phyloP scores from a whole-genome alignment of 2,797 vertebrate genomes.

The Spondyliosoma cantharus region DNA sequence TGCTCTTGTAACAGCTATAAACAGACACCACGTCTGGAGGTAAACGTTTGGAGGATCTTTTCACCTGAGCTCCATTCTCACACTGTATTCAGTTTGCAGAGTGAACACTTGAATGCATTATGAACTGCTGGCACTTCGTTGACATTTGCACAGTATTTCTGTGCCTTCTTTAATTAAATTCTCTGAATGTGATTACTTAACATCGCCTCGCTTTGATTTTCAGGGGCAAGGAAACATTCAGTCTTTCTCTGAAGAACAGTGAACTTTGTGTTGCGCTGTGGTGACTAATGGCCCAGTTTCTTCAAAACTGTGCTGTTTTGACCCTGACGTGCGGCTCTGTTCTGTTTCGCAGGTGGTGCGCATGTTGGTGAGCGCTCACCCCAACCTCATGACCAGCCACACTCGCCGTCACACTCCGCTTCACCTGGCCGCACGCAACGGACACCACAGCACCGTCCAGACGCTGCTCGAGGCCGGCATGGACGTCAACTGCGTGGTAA shows the following conservation, averaged over 20 bases:
- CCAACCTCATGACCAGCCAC: slow-evolving; percentile 93
- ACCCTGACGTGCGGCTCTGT: slow-evolving; percentile 1
- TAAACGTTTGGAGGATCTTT: background rate
- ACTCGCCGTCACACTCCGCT: slow-evolving; percentile 92
- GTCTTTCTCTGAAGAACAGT: too few species aligned
- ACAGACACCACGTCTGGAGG: background rate
- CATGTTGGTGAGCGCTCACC: slow-evolving; percentile 94
- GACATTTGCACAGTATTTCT: background rate
- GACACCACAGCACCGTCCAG: slow-evolving; percentile 91
- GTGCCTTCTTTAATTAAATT: background rate
- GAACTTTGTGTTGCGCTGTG: background rate
- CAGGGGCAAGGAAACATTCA: background rate
- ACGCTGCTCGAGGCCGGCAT: slow-evolving; percentile 94
- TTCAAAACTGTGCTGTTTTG: background rate
- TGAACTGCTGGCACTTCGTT: background rate
- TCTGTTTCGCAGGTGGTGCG: slow-evolving; percentile 86
- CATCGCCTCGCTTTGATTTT: background rate
- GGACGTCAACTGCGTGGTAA: slow-evolving; percentile 95
- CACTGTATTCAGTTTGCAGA: background rate
- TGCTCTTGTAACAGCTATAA: background rate
- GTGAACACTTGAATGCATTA: background rate
- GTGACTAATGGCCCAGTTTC: background rate
- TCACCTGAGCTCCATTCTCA: too few species aligned
- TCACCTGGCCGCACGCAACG: slow-evolving; percentile 95
- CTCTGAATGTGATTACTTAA: background rate